Base-by-base conservation (phyloP, 2,797 vertebrate genomes). In the Botia almorhae region DNA sequence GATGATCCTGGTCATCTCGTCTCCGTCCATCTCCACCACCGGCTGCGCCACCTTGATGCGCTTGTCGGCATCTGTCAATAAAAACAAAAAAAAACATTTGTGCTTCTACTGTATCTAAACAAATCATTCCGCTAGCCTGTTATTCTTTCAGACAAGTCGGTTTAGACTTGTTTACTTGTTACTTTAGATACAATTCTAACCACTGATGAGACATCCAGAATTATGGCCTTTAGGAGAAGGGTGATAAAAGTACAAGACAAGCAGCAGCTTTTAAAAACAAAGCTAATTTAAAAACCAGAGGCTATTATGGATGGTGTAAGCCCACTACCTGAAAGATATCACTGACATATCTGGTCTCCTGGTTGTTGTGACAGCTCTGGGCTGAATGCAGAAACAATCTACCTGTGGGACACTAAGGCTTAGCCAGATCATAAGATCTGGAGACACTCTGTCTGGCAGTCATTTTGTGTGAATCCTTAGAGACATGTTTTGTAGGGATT, bases 1-100 rank as follows among this genome's bases (percentile, higher is more conserved):
- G 88, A 99, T 98, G 87, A 98, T 98, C 4, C 96, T 95, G 0
- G 97, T 98, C 97, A 98, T 99, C 92, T 99, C 97, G 0, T 99
- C 97, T 0, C 97, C 97, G 0, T 99, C 97, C 97, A 99, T 99
- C 93, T 99, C 97, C 92, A 99, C 97, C 91, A 99, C 95, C 0
- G 97, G 97, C 83, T 96, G 95, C 58, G 94, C 93, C 88, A 97
- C 97, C 87, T 96, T 97, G 90, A 98, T 98, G 80, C 97, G 93
- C 68, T 90, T 93, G 84, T 95, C 91, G 0, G 94, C 95, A 96
- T 98, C 97, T 98, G 87, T 74, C 10, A 60, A 73, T 71, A 48
- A 80, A 71, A 76, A 72, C 81, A 78, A n/a, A 12, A 14, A 7
- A 2, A 17, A 29, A 48, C 33, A 0, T 0, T 29, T 72, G 82